Conservation (phyloP, 2,797 vertebrate genomes). For the Sciaenops ocellatus region DNA sequence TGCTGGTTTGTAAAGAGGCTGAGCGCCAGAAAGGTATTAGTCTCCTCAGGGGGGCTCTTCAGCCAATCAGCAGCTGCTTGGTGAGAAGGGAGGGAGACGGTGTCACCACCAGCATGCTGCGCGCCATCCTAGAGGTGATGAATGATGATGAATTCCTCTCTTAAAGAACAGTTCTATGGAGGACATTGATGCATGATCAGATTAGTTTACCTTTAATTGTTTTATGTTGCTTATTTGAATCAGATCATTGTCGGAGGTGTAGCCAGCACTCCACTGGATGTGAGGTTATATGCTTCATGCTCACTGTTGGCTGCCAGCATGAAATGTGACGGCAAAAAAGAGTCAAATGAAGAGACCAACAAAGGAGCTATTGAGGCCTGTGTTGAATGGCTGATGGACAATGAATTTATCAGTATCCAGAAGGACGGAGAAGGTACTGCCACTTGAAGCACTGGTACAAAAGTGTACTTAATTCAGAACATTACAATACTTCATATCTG, state of each 20-base stretch:
- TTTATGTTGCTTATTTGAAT: slow-evolving; percentile 1
- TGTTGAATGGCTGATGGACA: slow-evolving; percentile 94
- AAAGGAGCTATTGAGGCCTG: slow-evolving; percentile 90
- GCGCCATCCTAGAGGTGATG: slow-evolving; percentile 95
- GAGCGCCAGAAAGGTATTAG: slow-evolving; percentile 92
- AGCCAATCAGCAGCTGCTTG: slow-evolving; percentile 93
- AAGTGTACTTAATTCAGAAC: background rate
- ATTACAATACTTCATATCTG: background rate
- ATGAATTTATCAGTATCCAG: slow-evolving; percentile 93
- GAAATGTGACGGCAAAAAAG: slow-evolving; percentile 63
- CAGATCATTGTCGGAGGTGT: slow-evolving; percentile 95
- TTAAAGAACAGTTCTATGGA: background rate
- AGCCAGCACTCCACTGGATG: slow-evolving; percentile 92
- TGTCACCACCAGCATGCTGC: slow-evolving; percentile 93
- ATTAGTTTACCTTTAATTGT: background rate
- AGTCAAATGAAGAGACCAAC: slow-evolving; percentile 61
- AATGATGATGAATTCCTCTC: background rate
- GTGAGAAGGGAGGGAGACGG: slow-evolving; percentile 89
- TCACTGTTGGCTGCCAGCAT: slow-evolving; percentile 92
- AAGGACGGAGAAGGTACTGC: slow-evolving; percentile 76
- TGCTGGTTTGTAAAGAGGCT: slow-evolving; percentile 94
- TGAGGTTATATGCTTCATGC: slow-evolving; percentile 91
- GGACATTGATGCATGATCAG: background rate
- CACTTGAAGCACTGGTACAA: background rate
- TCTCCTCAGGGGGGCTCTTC: slow-evolving; percentile 91